A percentile compares a stretch with the other conserved stretches of the same genome.
phyloP scores from a whole-genome alignment of 2,888 invertebrate genomes.

The Ariolimax columbianus region DNA sequence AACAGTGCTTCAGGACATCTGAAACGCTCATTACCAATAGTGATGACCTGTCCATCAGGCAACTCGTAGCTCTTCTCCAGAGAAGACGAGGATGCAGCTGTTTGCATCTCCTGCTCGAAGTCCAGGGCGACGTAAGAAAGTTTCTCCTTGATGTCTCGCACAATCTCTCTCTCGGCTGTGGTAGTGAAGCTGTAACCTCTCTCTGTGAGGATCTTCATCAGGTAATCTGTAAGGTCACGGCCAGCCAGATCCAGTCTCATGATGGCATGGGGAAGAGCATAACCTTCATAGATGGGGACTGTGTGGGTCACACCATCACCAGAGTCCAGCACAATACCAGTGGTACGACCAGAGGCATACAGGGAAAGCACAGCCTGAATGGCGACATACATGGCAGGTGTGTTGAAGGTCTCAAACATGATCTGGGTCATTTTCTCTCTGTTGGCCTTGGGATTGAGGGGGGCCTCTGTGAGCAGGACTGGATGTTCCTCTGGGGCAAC shows the following conservation, averaged over 20 bases:
- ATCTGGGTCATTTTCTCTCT: conserved; percentile 26
- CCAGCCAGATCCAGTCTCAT: conserved; percentile 22
- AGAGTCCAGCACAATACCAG: conserved; percentile 23
- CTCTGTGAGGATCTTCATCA: conserved; percentile 31
- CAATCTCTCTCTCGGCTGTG: conserved; percentile 89
- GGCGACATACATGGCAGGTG: conserved; percentile 19
- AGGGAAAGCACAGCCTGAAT: conserved; percentile 14
- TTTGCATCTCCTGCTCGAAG: conserved; percentile 14
- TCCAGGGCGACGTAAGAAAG: conserved; percentile 90
- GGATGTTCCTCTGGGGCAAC: conserved; percentile 24
- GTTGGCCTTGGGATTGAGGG: conserved; percentile 16
- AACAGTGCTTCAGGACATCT: conserved; percentile 17
- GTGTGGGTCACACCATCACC: conserved; percentile 25
- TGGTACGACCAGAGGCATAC: conserved; percentile 30
- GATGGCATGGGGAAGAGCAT: conserved; percentile 24
- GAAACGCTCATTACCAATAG: conserved; percentile 23
- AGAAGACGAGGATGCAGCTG: conserved; percentile 1
- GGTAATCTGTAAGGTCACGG: conserved; percentile 28
- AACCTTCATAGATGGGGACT: conserved; percentile 25
- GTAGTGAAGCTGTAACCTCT: conserved; percentile 28
- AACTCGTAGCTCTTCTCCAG: conserved; percentile 11
- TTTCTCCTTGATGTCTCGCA: conserved; percentile 95
- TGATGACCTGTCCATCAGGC: conserved; percentile 25
- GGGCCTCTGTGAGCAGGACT: conserved; percentile 27
- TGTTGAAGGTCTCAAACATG: conserved; percentile 27